Base-by-base conservation (phyloP, 2,113 vertebrate genomes). In the Lampris megalopsis region DNA sequence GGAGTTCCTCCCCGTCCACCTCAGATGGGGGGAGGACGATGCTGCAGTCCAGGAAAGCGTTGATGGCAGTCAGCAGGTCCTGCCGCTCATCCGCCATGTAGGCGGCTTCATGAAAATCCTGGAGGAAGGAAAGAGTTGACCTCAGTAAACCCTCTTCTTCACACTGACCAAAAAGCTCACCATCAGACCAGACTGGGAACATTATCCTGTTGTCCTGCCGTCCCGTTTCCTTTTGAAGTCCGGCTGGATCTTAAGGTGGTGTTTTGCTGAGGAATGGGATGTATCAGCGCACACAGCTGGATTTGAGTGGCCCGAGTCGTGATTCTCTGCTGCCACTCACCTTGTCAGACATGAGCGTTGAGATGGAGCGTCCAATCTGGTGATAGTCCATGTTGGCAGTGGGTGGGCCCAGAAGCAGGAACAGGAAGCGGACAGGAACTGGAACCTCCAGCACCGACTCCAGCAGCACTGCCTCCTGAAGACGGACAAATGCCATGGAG, bases 331-430 rank as follows among this genome's bases (percentile, higher is more conserved):
- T 2, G 61, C 5, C 8, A 10, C 90, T 73, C 65, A 97, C 97
- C 95, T 97, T 97, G 93, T 99, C 97, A 0, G 96, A 97, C 97
- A 99, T 98, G 70, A 99, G 96, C 0, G 96, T 97, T 68, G 96
- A 97, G 87, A 98, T 97, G 80, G 96, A 97, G 63, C 97, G 95
- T 38, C 97, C 97, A 0, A 98, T 98, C 93, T 97, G 96, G 0
- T 97, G 96, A 83, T 97, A 97, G 89, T 98, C 96, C 81, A 97
- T 94, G 92, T 94, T 96, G 88, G 95, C 89, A 5, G 93, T 95
- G 83, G 95, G 94, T 0, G 97, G 97, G 0, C 96, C 97, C 82
- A 99, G 92, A 59, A 98, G 90, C 65, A 99, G 91, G 0, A 99
- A 97, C 64, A 99, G 95, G 89, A 99, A 98, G 1, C 96, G 94